These are phyloP conservation scores for Elymnias hypermnestra DNA, from an alignment of 1,140 invertebrate genomes.

Conservation along the genomic window DNA sequence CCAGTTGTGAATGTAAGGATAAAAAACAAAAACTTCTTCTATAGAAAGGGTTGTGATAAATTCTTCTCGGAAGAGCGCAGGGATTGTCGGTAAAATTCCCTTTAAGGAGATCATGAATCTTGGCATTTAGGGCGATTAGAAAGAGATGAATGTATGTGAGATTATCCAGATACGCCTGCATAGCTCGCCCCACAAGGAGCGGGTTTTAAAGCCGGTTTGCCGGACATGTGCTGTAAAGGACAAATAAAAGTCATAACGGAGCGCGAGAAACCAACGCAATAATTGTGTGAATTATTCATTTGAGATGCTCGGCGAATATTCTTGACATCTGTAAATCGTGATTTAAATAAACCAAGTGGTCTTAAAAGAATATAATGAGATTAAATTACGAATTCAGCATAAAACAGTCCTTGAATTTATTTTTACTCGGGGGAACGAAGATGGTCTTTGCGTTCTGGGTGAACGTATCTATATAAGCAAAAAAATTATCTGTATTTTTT, in stretches of 20 bases:
- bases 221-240: conserved; percentile 36
- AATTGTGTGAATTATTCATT: conserved; percentile 53
- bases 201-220: conserved; percentile 37
- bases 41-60: conserved; percentile 56
- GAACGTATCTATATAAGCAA: too few species aligned
- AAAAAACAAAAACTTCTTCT: conserved; percentile 32
- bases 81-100: conserved; percentile 57
- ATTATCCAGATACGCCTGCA: conserved; percentile 51
- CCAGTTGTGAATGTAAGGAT: conserved; percentile 12
- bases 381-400: conserved; percentile 17
- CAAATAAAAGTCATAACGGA: conserved; percentile 63
- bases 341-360: conserved; percentile 27
- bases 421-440: too few species aligned
- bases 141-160: conserved; percentile 53
- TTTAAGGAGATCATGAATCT: conserved; percentile 56
- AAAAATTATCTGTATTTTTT: too few species aligned
- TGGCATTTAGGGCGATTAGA: conserved; percentile 55
- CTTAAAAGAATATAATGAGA: conserved; percentile 19
- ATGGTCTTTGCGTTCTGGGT: too few species aligned
- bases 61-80: conserved; percentile 58
- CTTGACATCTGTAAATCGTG: conserved; percentile 25
- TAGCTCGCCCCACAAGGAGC: conserved; percentile 27
- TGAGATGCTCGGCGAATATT: conserved; percentile 35
- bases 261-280: conserved; percentile 36
- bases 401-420: conserved; percentile 22